Conservation (phyloP, 2,888 invertebrate genomes). For the Epinotia brunnichana region DNA sequence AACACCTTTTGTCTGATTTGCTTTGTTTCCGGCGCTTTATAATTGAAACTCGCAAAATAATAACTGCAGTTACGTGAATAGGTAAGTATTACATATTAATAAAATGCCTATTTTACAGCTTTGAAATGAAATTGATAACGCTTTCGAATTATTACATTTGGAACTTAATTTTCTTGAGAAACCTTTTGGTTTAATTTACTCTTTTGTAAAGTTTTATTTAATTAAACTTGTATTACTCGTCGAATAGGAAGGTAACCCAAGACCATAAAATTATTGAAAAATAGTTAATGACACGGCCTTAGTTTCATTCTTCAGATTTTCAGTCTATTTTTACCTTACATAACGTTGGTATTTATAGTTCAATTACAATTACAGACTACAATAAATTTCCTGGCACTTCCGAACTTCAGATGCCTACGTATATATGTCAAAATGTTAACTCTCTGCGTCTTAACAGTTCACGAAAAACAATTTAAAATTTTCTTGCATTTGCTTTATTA, state of each 20-base stretch:
- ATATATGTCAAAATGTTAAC: not conserved
- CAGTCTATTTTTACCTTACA: too few species aligned
- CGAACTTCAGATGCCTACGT: not conserved
- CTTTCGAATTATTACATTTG: not conserved
- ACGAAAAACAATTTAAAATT: constrained; percentile 5
- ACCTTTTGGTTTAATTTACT: not conserved
- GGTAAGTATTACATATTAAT: constrained; percentile 32
- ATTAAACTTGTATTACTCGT: too few species aligned
- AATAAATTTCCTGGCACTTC: not conserved
- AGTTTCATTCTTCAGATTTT: too few species aligned
- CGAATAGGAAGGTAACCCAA: too few species aligned
- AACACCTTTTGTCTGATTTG: not conserved
- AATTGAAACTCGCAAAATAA: constrained; percentile 13
- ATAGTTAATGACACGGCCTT: too few species aligned
- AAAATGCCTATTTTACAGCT: constrained; percentile 24
- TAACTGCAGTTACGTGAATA: constrained; percentile 19
- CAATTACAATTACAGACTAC: not conserved
- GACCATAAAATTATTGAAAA: too few species aligned
- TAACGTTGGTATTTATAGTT: too few species aligned
- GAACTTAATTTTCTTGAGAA: not conserved
- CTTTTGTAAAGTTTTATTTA: not conserved
- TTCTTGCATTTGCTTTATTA: constrained; percentile 15
- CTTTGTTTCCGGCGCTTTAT: constrained; percentile 1
- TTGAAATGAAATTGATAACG: constrained; percentile 17
- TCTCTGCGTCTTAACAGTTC: constrained; percentile 3